Base-by-base conservation (phyloP, 2,888 invertebrate species). In the Idaea biselata region DNA sequence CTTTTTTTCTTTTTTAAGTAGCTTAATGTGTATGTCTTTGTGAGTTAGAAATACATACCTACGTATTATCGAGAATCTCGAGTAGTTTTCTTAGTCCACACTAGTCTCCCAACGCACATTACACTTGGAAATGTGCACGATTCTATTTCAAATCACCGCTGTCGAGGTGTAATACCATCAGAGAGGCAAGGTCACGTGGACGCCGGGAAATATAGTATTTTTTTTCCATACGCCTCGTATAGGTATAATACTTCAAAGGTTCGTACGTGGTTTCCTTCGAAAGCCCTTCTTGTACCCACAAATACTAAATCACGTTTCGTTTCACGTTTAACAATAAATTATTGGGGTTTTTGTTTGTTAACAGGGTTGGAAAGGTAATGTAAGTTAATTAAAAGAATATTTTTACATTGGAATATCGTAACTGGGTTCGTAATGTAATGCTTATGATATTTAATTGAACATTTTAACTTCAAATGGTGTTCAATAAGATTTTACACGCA, bases 61-160 rank as follows among this genome's bases (percentile, higher is more conserved):
- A 16, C 25, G 8, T 17, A 60, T 31, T 5, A 58, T 71, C 72
- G 72, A 69, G 57, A 68, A 67, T 59, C 65, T 59, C 8, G 68
- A 59, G 76, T 75, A 77, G 14, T 44, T 44, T 44, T 44, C 44
- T 44, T 44, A 44, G 44, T 33, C 31, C 25, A 18, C 63, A 65
- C 66, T 61, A 70, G 71, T 73, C 72, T 73, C 74, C 55, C 58
- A 69, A 64, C 70, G 62, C 68, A 67, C 73, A 79, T 81, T 75
- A 78, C 72, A 75, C 71, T 73, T 72, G 65, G 76, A 71, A 72
- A 76, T 77, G 72, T 72, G 68, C 63, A 60, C 72, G 76, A 76
- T 76, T 80, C 74, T 77, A 74, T 77, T 78, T 76, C 70, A 76
- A 78, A 78, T 77, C 73, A 70, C 73, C 69, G 67, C 67, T 66